Base-by-base conservation (phyloP, 1,140 invertebrate species). In the Ptiloglossa arizonensis region DNA sequence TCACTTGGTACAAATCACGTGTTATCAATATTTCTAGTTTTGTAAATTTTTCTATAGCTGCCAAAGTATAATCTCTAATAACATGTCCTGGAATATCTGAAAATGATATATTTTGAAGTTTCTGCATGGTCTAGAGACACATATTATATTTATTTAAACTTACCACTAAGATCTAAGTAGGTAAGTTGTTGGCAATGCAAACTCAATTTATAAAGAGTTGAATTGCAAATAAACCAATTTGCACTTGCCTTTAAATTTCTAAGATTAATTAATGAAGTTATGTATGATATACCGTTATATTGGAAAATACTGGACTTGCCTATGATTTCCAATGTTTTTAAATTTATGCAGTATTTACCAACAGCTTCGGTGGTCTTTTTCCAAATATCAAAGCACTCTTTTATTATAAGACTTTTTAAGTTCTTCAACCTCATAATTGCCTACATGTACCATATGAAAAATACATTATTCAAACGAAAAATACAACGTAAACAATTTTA, bases 11-110 rank as follows among this genome's bases (percentile, higher is more conserved):
- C 1, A 89, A n/a, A 59, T 83, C 63, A 59, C 57, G 89, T 22
- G 89, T 85, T 9, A 57, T 74, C 15, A 90, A 66, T 60, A 81
- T 74, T 76, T 88, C 64, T 38, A 90, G 64, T 24, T 82, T 86
- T 62, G 74, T 52, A 32, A 90, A 62, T 4, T 73, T 59, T 68
- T 74, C 76, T 1, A 90, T 72, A 38, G 73, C 66, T 8, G 27
- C 29, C n/a, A 90, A 67, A 0, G 46, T 87, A 89, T 27, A 57
- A 86, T 87, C 29, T 35, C 71, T 64, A 24, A 78, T 63, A 66
- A 79, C n/a, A 76, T 29, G 52, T 22, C 19, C n/a, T 6, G 32
- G 0, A 11, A 52, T 56, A 69, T 57, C 3, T 57, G 50, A 52
- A 52, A 52, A 24, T 52, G 11, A 52, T n/a, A 52, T 11, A 52